Base-by-base conservation (phyloP, 2,888 invertebrate species). In the Phengaris alcon region DNA sequence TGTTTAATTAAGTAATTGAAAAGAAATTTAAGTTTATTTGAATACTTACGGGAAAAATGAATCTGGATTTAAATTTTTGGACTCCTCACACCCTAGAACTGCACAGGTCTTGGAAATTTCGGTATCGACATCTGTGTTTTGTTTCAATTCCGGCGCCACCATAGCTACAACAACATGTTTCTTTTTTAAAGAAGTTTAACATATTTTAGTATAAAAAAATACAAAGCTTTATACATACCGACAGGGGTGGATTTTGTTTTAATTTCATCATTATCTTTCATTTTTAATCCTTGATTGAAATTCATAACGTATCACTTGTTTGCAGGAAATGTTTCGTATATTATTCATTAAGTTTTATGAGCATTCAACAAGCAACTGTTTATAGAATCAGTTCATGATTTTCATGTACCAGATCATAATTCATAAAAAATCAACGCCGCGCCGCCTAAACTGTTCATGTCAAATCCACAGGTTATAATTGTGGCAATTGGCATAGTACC, bases 91-190 rank as follows among this genome's bases (percentile, higher is more conserved):
- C 22, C 93, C 93, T 22, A 89, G 81, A 3, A 93, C 93, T 44
- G 92, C 92, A 84, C 93, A 93, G 6, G 90, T 86, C 78, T 91
- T 92, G 0, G 90, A 88, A 57, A 93, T 93, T 80, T 88, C 90
- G 68, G 88, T 87, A 76, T 90, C 82, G 4, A 81, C 82, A 75
- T 90, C 92, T 0, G 86, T 81, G 78, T 84, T 88, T 75, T 91
- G 92, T 82, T 92, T 93, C 12, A 91, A 78, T 82, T 93, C 93
- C 7, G 93, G 93, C 44, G 93, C 93, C 77, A 93, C 93, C 90
- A 88, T 93, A n/a, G 93, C 93, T 93, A 82, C 51, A 82, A n/a
- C n/a, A n/a, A 72, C 44, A 72, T 54, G 10, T 51, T 48, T 12
- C 6, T 48, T 70, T 3, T 51, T 15, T 73, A 75, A 22, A 75